Evolutionary conservation across 2,113 vertebrate species (phyloP).

Genomic region (Rhynchomys soricoides): DNA sequence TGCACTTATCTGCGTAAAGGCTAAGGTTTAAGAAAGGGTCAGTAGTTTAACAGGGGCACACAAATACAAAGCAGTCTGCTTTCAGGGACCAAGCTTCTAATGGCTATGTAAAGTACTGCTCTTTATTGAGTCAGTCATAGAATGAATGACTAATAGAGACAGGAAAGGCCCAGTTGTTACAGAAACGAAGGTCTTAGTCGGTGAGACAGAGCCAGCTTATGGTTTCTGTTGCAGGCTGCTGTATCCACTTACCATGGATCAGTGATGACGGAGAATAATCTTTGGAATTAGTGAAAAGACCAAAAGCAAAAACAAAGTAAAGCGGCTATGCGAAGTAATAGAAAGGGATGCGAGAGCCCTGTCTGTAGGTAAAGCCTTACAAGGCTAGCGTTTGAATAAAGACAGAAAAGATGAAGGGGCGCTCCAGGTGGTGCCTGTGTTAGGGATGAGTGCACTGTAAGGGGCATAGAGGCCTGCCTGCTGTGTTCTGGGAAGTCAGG

Average conservation of each 20-base stretch:
- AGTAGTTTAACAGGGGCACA: slow-evolving; percentile 12
- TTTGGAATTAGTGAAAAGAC: slow-evolving; percentile 34
- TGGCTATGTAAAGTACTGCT: background rate
- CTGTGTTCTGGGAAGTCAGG: background rate
- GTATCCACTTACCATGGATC: background rate
- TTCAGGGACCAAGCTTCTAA: background rate
- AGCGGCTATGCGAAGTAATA: background rate
- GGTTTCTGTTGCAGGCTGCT: background rate
- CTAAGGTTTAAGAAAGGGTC: slow-evolving; percentile 42
- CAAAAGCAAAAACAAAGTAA: slow-evolving; percentile 6
- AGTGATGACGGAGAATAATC: slow-evolving; percentile 33
- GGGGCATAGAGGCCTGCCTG: background rate
- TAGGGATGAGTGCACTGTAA: background rate
- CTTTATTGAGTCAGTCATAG: slow-evolving; percentile 3
- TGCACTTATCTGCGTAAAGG: background rate
- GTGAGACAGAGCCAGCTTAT: background rate
- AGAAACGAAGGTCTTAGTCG: background rate
- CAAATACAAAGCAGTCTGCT: slow-evolving; percentile 16
- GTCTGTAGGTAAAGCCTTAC: slow-evolving; percentile 11
- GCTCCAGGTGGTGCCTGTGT: background rate
- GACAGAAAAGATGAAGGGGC: background rate
- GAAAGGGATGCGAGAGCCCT: no score
- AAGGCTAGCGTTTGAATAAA: background rate
- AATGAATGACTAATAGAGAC: background rate
- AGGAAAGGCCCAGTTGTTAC: background rate